These are phyloP conservation scores for Sycophila texana DNA, from an alignment of 2,888 invertebrate genomes.

Conservation along the genomic window DNA sequence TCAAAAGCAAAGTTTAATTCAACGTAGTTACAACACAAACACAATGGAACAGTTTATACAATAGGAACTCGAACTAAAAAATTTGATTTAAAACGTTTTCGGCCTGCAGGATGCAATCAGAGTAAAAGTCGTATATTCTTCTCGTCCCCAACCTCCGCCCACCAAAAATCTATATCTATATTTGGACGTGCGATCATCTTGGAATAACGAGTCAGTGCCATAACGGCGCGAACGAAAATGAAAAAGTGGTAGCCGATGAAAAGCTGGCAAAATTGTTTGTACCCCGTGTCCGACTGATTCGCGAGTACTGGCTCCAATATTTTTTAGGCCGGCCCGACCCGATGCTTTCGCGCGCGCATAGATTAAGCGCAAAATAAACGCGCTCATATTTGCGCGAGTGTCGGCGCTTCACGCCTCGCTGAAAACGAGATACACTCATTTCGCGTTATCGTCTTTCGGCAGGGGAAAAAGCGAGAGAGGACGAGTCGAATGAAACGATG, in stretches of 20 bases:
- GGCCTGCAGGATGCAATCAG: too few relatives aligned
- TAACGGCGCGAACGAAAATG: background rate
- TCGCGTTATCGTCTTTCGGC: constrained; percentile 13
- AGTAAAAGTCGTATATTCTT: too few relatives aligned
- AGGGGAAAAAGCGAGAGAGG: background rate
- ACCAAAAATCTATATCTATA: too few relatives aligned
- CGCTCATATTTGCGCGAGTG: background rate
- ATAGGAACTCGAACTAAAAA: too few relatives aligned
- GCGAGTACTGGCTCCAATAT: background rate
- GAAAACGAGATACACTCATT: constrained; percentile 43
- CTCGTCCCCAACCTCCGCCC: too few relatives aligned
- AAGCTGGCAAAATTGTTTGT: too few relatives aligned
- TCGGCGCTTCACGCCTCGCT: constrained; percentile 39
- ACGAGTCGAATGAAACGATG: background rate
- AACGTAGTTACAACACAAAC: too few relatives aligned
- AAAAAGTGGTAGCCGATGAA: background rate
- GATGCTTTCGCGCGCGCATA: background rate
- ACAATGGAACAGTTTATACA: too few relatives aligned
- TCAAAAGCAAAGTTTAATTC: too few relatives aligned
- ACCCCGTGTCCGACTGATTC: background rate
- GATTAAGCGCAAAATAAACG: constrained; percentile 15
- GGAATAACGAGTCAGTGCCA: too few relatives aligned
- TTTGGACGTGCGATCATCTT: too few relatives aligned
- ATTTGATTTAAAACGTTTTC: too few relatives aligned
- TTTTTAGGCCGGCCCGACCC: background rate